Conservation (phyloP, 2,888 invertebrate genomes). For the Melitaea athalia region DNA sequence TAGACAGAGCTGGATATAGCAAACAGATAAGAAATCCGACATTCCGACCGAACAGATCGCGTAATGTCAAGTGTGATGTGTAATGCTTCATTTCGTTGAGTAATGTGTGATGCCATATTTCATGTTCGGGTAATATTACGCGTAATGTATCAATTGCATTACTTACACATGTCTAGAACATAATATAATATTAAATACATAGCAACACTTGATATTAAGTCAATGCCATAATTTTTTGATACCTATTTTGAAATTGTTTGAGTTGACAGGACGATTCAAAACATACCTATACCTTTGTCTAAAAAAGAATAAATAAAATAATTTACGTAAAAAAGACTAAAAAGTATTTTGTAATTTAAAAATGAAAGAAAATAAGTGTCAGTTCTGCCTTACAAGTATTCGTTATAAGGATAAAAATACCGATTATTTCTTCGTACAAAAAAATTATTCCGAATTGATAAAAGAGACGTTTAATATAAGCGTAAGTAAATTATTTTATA, state of each 20-base stretch:
- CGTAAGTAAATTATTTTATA: neutral
- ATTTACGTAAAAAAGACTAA: neutral
- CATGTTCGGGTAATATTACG: too few species aligned
- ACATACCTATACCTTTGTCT: neutral
- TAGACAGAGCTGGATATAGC: too few species aligned
- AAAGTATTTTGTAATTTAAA: neutral
- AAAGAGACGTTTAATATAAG: constrained; percentile 6
- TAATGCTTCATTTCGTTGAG: too few species aligned
- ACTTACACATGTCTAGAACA: too few species aligned
- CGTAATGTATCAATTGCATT: too few species aligned
- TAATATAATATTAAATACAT: too few species aligned
- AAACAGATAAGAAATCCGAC: too few species aligned
- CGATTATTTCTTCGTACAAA: neutral
- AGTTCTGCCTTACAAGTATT: constrained; percentile 2
- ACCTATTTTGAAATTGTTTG: neutral
- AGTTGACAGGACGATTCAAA: neutral
- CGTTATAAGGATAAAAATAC: neutral
- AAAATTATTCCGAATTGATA: constrained; percentile 5
- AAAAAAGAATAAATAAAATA: neutral
- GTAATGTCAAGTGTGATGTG: too few species aligned
- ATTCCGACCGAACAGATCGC: too few species aligned
- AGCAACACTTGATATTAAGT: neutral
- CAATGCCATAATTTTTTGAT: neutral
- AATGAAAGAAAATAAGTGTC: neutral
- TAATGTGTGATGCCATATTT: too few species aligned